Percentiles rank a stretch among this genome's conserved stretches.
These are phyloP conservation scores for Scaptomyza tumidula DNA, from an alignment of 2,888 invertebrate genomes.

Conservation along the genomic window DNA sequence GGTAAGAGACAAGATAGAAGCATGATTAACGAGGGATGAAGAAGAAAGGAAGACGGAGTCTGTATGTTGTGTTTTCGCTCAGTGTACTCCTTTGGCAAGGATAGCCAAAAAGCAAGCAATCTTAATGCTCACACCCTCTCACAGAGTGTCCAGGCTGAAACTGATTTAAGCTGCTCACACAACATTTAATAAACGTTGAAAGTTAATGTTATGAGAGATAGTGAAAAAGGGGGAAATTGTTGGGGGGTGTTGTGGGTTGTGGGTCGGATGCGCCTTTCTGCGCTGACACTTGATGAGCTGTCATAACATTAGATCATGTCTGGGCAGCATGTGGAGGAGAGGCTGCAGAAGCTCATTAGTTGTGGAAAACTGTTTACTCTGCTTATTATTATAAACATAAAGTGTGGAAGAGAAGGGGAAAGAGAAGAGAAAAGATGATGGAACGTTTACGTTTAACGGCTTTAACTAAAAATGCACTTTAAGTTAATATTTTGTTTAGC, in stretches of 20 bases:
- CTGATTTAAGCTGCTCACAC: conserved; percentile 71
- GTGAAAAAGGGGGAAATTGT: neutral
- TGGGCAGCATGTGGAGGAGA: conserved; percentile 35
- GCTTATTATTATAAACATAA: conserved; percentile 77
- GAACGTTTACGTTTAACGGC: conserved; percentile 50
- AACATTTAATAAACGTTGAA: conserved; percentile 79
- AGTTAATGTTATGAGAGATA: conserved; percentile 78
- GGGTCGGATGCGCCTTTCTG: conserved; percentile 34
- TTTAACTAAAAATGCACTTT: conserved; percentile 66
- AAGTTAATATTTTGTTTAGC: conserved; percentile 31
- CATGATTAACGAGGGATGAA: neutral
- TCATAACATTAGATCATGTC: conserved; percentile 83
- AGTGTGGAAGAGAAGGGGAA: conserved; percentile 23
- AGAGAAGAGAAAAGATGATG: conserved; percentile 13
- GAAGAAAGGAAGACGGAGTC: neutral
- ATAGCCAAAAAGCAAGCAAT: conserved; percentile 3
- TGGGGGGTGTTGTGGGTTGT: conserved; percentile 6
- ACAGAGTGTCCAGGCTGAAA: conserved; percentile 54
- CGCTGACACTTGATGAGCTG: conserved; percentile 82
- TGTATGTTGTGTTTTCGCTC: neutral
- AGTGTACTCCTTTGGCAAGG: conserved; percentile 28
- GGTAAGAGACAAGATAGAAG: neutral
- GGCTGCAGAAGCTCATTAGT: conserved; percentile 65
- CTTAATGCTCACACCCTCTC: conserved; percentile 8
- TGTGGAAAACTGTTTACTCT: conserved; percentile 69